phyloP scores from a whole-genome alignment of 2,113 vertebrate species.

The Martes martes region DNA sequence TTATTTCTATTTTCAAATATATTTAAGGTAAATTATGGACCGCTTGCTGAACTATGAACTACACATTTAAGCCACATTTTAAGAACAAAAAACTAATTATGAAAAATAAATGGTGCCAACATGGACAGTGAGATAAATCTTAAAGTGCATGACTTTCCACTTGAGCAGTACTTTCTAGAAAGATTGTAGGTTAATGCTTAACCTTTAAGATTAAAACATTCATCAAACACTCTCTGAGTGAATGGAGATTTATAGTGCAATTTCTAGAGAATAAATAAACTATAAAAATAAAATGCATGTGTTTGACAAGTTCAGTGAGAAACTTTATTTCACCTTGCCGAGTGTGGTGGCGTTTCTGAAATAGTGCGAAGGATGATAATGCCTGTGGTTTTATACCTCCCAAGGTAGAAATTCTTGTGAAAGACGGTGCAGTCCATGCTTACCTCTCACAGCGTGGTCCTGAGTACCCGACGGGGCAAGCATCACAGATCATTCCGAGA shows the following conservation, averaged over 20 bases:
- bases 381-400: slow-evolving; percentile 27
- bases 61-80: slow-evolving; percentile 61
- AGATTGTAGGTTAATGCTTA: slow-evolving; percentile 60
- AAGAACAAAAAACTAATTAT: slow-evolving; percentile 72
- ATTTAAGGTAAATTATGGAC: slow-evolving; percentile 57
- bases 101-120: slow-evolving; percentile 66
- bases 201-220: slow-evolving; percentile 72
- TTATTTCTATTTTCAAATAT: slow-evolving; percentile 57
- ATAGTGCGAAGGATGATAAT: neutral
- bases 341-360: neutral
- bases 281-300: slow-evolving; percentile 24
- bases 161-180: slow-evolving; percentile 50
- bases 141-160: slow-evolving; percentile 26
- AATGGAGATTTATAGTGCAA: slow-evolving; percentile 62
- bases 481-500: slow-evolving; percentile 90
- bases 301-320: slow-evolving; percentile 39
- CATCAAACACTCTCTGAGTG: slow-evolving; percentile 57
- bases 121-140: slow-evolving; percentile 55
- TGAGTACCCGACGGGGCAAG: slow-evolving; percentile 87
- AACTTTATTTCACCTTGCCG: slow-evolving; percentile 48
- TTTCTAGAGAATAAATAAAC: slow-evolving; percentile 62
- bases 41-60: slow-evolving; percentile 62
- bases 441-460: slow-evolving; percentile 95
- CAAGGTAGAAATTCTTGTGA: slow-evolving; percentile 15
- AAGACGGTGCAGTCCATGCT: slow-evolving; percentile 59